Base-by-base conservation (phyloP, 1,140 invertebrate species). In the Drosophila kikkawai region DNA sequence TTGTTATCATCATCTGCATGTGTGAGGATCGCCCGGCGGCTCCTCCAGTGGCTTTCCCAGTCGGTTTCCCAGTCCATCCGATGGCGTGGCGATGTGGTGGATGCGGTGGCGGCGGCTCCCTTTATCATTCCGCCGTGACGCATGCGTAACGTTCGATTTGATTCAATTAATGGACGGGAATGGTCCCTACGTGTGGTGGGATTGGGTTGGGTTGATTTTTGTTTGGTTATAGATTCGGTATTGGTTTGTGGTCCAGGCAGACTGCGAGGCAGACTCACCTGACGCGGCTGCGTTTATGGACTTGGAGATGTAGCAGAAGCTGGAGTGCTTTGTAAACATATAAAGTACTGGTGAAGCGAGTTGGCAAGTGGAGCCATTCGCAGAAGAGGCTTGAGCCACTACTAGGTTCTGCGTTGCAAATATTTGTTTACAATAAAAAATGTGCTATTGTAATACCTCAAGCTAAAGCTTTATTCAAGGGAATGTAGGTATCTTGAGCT, bases 101-200 rank as follows among this genome's bases (percentile, higher is more conserved):
- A 53, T 51, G 63, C 37, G 61, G 67, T 53, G 59, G 13, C 22
- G 82, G 73, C 81, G 81, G 84, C 80, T 87, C 63, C 85, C 85
- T 88, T 88, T 88, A 85, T 88, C 84, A 84, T 88, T 90, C 61
- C 76, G 73, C 65, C 85, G 79, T 84, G 84, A 90, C 84, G 85
- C 85, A 90, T 90, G 85, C 85, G 85, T 90, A 90, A 84, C 84
- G 84, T 88, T 90, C 86, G 85, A 90, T 90, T 90, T 90, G 85
- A 85, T 90, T 88, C 84, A 88, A 88, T 88, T 90, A 90, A 91
- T 90, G 85, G 85, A 69, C 66, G 79, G 48, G 85, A 91, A 90
- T 90, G 81, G 79, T 76, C 75, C 76, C 64, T 85, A 90, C 85
- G 85, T 90, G 85, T 77, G 75, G 48, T 79, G 73, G 36, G 76